Conservation (phyloP, 53 echinoderm and acorn worm species). For the Hippasteria phrygiana region DNA sequence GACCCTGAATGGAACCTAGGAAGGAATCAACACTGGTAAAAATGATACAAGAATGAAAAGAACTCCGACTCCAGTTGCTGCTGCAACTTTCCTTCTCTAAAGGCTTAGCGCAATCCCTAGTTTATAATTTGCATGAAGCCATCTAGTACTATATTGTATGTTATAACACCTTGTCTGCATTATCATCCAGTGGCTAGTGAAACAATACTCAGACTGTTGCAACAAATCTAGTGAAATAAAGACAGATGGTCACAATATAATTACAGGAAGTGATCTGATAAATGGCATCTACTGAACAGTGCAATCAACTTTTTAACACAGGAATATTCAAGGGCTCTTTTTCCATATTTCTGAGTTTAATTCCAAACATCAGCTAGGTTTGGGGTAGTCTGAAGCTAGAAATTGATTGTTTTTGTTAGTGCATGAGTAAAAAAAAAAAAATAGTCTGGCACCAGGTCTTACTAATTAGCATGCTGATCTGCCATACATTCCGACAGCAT, state of each 20-base stretch:
- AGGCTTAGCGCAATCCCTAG: too few relatives aligned
- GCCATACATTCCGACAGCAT: neutral
- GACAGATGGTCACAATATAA: neutral
- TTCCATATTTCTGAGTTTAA: neutral
- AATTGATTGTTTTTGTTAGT: neutral
- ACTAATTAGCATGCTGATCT: neutral
- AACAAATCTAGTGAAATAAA: too few relatives aligned
- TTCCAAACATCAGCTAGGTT: neutral
- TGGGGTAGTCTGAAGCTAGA: neutral
- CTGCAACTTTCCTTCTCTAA: too few relatives aligned
- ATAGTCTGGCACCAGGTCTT: neutral
- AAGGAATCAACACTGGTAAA: too few relatives aligned
- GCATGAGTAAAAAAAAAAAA: neutral
- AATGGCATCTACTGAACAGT: neutral
- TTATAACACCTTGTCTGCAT: neutral
- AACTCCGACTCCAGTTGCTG: too few relatives aligned
- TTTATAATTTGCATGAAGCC: too few relatives aligned
- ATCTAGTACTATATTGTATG: neutral
- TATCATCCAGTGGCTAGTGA: neutral
- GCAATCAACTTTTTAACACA: neutral
- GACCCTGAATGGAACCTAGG: too few relatives aligned
- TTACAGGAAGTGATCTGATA: neutral
- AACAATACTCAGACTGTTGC: too few relatives aligned
- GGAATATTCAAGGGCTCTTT: conserved; percentile 1
- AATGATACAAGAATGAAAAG: too few relatives aligned